phyloP scores from a whole-genome alignment of 2,113 vertebrate genomes.

The Triplophysa rosa region DNA sequence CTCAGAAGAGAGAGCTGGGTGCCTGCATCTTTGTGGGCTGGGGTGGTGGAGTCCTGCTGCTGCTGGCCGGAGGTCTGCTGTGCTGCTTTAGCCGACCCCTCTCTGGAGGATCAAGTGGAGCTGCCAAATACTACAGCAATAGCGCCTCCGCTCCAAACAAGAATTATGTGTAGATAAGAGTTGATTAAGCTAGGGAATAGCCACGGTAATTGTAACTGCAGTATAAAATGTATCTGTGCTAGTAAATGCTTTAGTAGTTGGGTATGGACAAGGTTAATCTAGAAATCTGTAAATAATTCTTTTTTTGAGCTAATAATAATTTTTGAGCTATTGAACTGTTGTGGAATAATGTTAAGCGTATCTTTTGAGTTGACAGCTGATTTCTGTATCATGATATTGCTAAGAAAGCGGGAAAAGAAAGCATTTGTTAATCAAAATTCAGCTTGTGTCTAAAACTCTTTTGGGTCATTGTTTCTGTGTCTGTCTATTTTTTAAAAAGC shows the following conservation, averaged over 20 bases:
- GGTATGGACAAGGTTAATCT: not conserved
- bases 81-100: conserved; percentile 74
- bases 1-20: conserved; percentile 70
- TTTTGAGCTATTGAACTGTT: not conserved
- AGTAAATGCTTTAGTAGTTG: conserved; percentile 1
- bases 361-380: not conserved
- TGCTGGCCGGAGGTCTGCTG: conserved; percentile 73
- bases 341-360: not conserved
- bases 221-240: conserved; percentile 40
- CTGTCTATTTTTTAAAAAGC: not conserved
- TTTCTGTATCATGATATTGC: not conserved
- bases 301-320: not conserved
- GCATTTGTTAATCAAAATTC: not conserved
- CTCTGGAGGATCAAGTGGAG: conserved; percentile 57
- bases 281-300: conserved; percentile 15
- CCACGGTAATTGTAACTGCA: not conserved
- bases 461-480: not conserved
- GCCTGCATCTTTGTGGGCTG: conserved; percentile 76
- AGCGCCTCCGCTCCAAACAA: conserved; percentile 62
- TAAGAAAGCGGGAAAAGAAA: too few species aligned
- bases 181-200: not conserved
- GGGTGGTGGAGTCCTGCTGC: conserved; percentile 68
- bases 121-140: conserved; percentile 75
- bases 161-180: conserved; percentile 66
- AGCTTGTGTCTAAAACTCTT: conserved; percentile 24